phyloP scores from a whole-genome alignment of 64 coral and sea anemone species.

The Montipora efflorescens region DNA sequence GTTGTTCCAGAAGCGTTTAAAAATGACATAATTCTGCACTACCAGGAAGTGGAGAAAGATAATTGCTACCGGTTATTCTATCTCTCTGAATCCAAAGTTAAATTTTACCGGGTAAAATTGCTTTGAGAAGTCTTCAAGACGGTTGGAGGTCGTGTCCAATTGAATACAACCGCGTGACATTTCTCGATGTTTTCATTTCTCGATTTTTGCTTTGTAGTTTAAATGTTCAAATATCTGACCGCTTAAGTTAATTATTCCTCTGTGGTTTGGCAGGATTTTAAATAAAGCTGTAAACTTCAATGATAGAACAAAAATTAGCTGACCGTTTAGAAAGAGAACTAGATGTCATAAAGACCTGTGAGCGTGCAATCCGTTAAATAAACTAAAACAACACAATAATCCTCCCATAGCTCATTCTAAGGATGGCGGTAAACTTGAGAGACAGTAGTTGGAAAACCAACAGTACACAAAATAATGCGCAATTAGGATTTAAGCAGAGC shows the following conservation, averaged over 20 bases:
- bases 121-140: neutral
- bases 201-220: no score
- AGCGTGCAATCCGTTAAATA: constrained; percentile 49
- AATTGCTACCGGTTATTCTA: neutral
- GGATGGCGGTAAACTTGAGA: neutral
- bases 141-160: neutral
- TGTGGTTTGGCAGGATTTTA: neutral
- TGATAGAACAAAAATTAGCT: neutral
- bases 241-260: neutral
- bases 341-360: constrained; percentile 24
- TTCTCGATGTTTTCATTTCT: constrained; percentile 19
- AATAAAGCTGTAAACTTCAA: neutral
- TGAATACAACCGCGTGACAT: constrained; percentile 5
- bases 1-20: neutral
- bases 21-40: neutral
- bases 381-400: constrained; percentile 44
- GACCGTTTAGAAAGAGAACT: neutral
- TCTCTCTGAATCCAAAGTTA: neutral
- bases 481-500: neutral
- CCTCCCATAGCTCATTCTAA: neutral
- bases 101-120: constrained; percentile 3
- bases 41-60: neutral
- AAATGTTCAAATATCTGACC: neutral
- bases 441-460: neutral
- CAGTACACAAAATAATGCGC: neutral